Conservation (phyloP, 92 coral and sea anemone genomes). For the Virgularia gustaviana region DNA sequence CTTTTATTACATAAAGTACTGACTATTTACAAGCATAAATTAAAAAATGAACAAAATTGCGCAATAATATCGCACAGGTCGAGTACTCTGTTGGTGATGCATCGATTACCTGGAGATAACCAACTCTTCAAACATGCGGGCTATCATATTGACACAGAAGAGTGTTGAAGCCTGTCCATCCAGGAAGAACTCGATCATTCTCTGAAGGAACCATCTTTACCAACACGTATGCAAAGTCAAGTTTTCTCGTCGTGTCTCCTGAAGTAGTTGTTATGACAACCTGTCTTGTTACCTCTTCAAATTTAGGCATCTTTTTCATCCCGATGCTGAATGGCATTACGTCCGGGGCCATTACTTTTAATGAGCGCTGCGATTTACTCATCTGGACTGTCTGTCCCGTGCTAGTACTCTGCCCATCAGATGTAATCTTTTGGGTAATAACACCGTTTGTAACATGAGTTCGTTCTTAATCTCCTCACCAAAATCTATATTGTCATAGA, state of each 20-base stretch:
- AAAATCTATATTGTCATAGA: constrained; percentile 41
- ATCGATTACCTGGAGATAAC: too few relatives aligned
- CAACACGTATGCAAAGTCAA: constrained; percentile 27
- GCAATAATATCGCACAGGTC: too few relatives aligned
- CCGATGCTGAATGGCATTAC: constrained; percentile 30
- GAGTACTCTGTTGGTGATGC: too few relatives aligned
- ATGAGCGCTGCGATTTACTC: constrained; percentile 21
- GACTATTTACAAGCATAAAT: too few relatives aligned
- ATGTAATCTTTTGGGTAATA: constrained; percentile 22
- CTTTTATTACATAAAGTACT: too few relatives aligned
- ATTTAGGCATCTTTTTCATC: constrained; percentile 23
- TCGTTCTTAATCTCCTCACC: constrained; percentile 37
- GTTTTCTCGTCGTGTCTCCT: neutral
- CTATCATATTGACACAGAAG: too few relatives aligned
- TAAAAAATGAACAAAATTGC: too few relatives aligned
- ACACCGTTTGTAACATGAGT: constrained; percentile 40
- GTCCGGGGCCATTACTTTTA: constrained; percentile 9
- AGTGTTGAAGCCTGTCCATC: too few relatives aligned
- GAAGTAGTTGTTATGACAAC: too few relatives aligned
- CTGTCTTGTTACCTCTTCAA: too few relatives aligned
- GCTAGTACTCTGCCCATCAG: neutral
- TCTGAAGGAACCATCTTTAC: constrained; percentile 14
- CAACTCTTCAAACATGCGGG: too few relatives aligned
- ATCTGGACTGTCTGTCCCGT: too few relatives aligned
- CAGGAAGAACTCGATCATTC: constrained; percentile 15